Evolutionary conservation across 2,888 invertebrate genomes (phyloP).

Genomic region (Holacanthella duospinosa): DNA sequence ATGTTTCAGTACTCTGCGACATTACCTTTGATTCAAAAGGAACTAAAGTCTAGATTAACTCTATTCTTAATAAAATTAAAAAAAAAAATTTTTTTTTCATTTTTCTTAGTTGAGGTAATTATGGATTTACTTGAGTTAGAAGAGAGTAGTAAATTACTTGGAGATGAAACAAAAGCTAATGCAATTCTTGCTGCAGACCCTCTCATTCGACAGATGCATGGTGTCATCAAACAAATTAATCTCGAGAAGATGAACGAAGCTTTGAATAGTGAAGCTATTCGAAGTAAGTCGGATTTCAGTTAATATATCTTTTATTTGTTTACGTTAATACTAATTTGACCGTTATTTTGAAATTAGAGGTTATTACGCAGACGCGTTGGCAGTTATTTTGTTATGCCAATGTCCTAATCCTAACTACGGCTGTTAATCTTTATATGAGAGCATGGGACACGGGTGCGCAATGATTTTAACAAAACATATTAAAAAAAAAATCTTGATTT

Average conservation of each 20-base stretch:
- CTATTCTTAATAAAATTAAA: background rate
- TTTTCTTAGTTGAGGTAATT: slow-evolving; percentile 32
- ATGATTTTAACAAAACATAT: too few relatives aligned
- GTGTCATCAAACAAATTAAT: slow-evolving; percentile 28
- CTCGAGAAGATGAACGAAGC: slow-evolving; percentile 29
- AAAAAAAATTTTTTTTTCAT: too few relatives aligned
- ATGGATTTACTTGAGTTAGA: slow-evolving; percentile 35
- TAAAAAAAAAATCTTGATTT: too few relatives aligned
- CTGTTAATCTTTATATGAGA: too few relatives aligned
- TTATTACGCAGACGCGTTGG: too few relatives aligned
- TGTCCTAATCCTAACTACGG: too few relatives aligned
- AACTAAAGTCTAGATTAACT: too few relatives aligned
- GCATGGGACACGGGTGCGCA: too few relatives aligned
- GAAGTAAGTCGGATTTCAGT: slow-evolving; percentile 28
- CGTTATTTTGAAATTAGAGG: background rate
- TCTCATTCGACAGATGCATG: slow-evolving; percentile 36
- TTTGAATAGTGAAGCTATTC: slow-evolving; percentile 32
- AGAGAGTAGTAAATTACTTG: slow-evolving; percentile 34
- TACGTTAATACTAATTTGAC: background rate
- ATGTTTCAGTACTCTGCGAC: too few relatives aligned
- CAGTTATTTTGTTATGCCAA: too few relatives aligned
- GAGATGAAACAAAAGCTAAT: slow-evolving; percentile 36
- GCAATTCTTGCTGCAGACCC: slow-evolving; percentile 36
- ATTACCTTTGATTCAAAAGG: too few relatives aligned
- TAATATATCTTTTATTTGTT: background rate